Percentiles rank a stretch among this genome's conserved stretches.
These are phyloP conservation scores for Oscheius myriophilus DNA, from an alignment of 2,888 invertebrate genomes.

Conservation along the genomic window DNA sequence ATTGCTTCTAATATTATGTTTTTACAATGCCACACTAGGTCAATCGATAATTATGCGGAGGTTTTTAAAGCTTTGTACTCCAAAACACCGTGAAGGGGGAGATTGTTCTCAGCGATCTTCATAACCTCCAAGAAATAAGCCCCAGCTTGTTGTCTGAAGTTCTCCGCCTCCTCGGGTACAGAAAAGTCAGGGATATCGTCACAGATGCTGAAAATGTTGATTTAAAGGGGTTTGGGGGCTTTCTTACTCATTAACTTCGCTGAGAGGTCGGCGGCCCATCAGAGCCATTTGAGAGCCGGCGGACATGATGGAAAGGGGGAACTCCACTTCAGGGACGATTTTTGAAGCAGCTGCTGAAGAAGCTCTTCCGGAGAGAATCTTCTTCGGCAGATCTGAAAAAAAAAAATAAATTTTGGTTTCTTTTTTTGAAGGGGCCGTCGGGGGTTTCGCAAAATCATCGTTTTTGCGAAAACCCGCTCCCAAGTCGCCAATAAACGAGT, in stretches of 20 bases:
- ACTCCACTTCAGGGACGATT: constrained; percentile 54
- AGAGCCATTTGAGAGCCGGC: constrained; percentile 56
- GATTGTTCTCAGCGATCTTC: constrained; percentile 12
- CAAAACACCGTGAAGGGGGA: constrained; percentile 12
- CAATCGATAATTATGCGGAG: too few relatives aligned
- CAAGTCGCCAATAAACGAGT: too few relatives aligned
- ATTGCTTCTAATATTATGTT: too few relatives aligned
- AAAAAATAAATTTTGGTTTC: too few relatives aligned
- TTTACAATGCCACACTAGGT: too few relatives aligned
- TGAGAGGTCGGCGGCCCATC: constrained; percentile 39
- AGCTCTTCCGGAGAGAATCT: constrained; percentile 9
- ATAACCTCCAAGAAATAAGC: constrained; percentile 9
- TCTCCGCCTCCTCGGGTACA: constrained; percentile 9
- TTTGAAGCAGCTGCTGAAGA: constrained; percentile 38
- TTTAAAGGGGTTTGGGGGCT: not conserved
- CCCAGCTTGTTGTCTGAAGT: constrained; percentile 2
- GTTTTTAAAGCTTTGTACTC: constrained; percentile 16
- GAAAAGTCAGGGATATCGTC: constrained; percentile 26
- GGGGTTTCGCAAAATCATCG: too few relatives aligned
- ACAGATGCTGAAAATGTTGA: not conserved
- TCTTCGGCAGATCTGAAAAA: constrained; percentile 13
- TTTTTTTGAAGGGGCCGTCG: too few relatives aligned
- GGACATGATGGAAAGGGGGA: constrained; percentile 44
- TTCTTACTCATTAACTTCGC: constrained; percentile 20
- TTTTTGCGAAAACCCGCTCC: too few relatives aligned